Base-by-base conservation (phyloP, 2,797 vertebrate genomes). In the Otolemur crassicaudatus region DNA sequence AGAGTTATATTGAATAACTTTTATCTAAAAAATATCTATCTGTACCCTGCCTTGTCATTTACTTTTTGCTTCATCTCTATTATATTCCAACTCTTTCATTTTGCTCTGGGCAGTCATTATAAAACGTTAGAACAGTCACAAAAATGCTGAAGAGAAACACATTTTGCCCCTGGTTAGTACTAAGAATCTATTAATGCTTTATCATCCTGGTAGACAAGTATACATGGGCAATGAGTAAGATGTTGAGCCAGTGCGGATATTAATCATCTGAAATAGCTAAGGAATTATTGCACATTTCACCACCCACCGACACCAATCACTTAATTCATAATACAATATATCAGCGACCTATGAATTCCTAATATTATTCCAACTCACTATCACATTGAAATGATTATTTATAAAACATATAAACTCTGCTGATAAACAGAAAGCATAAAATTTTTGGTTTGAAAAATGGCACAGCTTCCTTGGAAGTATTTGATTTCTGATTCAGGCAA, bases 111-210 rank as follows among this genome's bases (percentile, higher is more conserved):
- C 93, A 92, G 76, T 96, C 91, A 16, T 20, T 96, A 29, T 92
- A 97, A 97, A 97, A 95, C 97, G 94, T 92, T 96, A 94, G 72
- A 40, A 27, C 73, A 95, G 95, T 94, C 97, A 92, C 40, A 97
- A 91, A 98, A 98, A 97, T 85, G 94, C 91, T 94, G 67, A 96
- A 98, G 94, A 98, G 96, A 91, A 96, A 85, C 73, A 77, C 27
- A 93, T 90, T 98, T 98, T 97, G 97, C 97, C 97, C 61, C 97
- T 98, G 97, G 98, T 98, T 97, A 98, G 94, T 95, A 96, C 75
- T 97, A 97, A 97, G 96, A 98, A 90, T 95, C 97, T 98, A 96
- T 98, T 97, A 95, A 96, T 89, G 94, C 85, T 98, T 46, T 95
- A 96, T 98, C 98, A 98, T 97, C 95, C 77, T 96, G 91, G 81